Evolutionary conservation across 2,113 vertebrate genomes (phyloP).

Genomic region (Hemiscyllium ocellatum): DNA sequence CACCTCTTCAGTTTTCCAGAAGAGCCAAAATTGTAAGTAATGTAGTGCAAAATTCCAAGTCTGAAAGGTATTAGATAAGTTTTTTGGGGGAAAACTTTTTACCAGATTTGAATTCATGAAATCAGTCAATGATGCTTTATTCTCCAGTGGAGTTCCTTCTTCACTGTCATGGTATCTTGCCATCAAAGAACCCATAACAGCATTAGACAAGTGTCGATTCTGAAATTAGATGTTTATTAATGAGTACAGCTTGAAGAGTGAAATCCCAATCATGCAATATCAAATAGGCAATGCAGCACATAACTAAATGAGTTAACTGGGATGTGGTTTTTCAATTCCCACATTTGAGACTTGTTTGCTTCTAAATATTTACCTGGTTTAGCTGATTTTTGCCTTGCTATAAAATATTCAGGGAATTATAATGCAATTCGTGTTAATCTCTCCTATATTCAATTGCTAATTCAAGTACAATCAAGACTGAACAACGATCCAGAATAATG

Average conservation of each 20-base stretch:
- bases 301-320: background rate
- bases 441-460: background rate
- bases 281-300: background rate
- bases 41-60: background rate
- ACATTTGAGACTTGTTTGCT: background rate
- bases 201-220: background rate
- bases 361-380: background rate
- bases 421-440: background rate
- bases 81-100: conserved; percentile 44
- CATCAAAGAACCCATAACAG: background rate
- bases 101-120: conserved; percentile 65
- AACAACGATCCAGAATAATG: background rate
- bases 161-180: conserved; percentile 46
- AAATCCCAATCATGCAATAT: background rate
- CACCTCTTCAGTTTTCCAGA: background rate
- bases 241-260: background rate
- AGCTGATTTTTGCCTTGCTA: background rate
- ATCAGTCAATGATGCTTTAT: conserved; percentile 66
- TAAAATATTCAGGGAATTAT: background rate
- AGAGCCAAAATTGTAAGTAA: background rate
- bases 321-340: background rate
- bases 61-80: background rate
- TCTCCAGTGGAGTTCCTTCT: conserved; percentile 52
- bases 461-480: background rate
- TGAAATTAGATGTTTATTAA: background rate